These are phyloP conservation scores for Hydrotaea cyrtoneurina DNA, from an alignment of 2,888 invertebrate genomes.

Conservation along the genomic window DNA sequence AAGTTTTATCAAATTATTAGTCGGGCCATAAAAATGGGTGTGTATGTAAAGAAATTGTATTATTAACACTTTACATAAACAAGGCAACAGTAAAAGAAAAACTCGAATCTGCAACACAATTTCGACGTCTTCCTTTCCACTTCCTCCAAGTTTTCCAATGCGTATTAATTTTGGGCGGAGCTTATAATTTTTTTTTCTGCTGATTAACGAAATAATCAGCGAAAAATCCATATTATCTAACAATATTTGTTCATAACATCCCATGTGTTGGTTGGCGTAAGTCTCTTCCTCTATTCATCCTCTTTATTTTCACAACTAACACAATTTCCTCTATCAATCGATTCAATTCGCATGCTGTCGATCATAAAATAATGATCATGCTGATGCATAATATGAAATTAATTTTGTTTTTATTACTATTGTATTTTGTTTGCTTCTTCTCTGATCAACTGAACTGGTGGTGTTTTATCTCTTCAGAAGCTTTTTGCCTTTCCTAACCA, in stretches of 20 bases:
- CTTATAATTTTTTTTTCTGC: too few relatives aligned
- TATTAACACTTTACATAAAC: too few relatives aligned
- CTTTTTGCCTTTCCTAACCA: neutral
- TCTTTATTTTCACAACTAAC: neutral
- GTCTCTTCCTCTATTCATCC: neutral
- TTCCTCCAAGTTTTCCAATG: slow-evolving; percentile 15
- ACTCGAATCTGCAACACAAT: neutral
- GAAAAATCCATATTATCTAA: neutral
- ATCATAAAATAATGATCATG: neutral
- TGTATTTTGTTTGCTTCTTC: too few relatives aligned
- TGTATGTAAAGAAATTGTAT: neutral
- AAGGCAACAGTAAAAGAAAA: neutral
- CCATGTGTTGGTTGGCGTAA: neutral
- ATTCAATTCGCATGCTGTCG: neutral
- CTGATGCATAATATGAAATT: neutral
- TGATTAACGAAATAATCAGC: too few relatives aligned
- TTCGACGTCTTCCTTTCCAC: neutral
- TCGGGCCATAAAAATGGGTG: neutral
- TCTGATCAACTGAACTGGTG: too few relatives aligned
- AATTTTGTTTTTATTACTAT: neutral
- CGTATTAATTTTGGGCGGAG: neutral
- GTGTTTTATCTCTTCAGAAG: neutral
- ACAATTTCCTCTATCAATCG: slow-evolving; percentile 3
- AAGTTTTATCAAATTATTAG: slow-evolving; percentile 17
- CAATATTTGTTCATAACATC: neutral